Evolutionary conservation across 2,888 invertebrate genomes (phyloP).

Genomic region (Thereva nobilitata): DNA sequence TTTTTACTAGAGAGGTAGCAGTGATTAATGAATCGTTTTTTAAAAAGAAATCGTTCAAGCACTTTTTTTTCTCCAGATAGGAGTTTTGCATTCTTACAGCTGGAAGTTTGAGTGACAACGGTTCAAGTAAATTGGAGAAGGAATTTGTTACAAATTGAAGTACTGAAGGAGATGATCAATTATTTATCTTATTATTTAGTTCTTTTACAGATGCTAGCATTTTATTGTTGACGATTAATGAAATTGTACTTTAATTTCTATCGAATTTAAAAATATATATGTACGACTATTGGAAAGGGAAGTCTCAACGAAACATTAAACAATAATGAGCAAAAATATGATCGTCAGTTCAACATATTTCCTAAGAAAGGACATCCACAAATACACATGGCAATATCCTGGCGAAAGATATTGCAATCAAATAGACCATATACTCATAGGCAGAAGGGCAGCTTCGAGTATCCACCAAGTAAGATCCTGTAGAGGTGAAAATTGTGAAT

Average conservation of each 20-base stretch:
- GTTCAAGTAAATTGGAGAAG: not conserved
- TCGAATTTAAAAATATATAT: not conserved
- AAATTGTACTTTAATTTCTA: not conserved
- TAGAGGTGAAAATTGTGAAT: too few species aligned
- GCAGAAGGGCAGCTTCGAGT: too few species aligned
- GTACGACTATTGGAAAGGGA: too few species aligned
- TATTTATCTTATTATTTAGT: not conserved
- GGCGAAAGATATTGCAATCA: too few species aligned
- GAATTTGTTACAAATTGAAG: not conserved
- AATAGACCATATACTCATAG: too few species aligned
- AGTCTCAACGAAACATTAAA: too few species aligned
- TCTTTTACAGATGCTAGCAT: too few species aligned
- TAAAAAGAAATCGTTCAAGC: not conserved
- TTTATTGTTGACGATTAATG: not conserved
- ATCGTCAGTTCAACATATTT: too few species aligned
- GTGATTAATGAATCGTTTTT: slow-evolving; percentile 27
- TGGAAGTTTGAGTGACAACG: slow-evolving; percentile 1
- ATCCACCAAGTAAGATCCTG: too few species aligned
- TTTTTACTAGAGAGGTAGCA: not conserved
- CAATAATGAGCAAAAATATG: too few species aligned
- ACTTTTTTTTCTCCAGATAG: not conserved
- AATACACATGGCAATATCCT: too few species aligned
- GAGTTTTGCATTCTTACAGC: slow-evolving; percentile 10
- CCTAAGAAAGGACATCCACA: too few species aligned
- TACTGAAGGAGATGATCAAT: not conserved